A percentile compares a stretch with the other conserved stretches of the same genome.
phyloP scores from a whole-genome alignment of 2,888 invertebrate genomes.

The Cryptocephalus primarius region DNA sequence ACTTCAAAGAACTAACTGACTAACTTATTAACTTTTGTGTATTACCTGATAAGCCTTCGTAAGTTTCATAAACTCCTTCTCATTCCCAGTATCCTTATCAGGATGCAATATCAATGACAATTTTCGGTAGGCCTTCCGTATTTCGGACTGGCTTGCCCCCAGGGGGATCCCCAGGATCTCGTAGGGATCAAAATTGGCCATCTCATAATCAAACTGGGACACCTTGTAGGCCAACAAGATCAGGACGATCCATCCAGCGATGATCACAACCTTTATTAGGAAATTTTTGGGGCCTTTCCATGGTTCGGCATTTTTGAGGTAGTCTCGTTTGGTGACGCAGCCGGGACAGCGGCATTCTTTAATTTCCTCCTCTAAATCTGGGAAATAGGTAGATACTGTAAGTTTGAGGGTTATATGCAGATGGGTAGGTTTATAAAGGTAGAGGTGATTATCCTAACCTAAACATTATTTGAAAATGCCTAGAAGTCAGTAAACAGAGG shows the following conservation, averaged over 20 bases:
- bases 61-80: slow-evolving; percentile 93
- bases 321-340: slow-evolving; percentile 73
- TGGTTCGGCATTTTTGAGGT: slow-evolving; percentile 77
- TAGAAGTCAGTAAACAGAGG: no score
- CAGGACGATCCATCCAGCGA: slow-evolving; percentile 74
- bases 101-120: slow-evolving; percentile 92
- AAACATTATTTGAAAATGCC: no score
- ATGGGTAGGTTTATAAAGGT: background rate
- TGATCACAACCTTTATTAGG: slow-evolving; percentile 65
- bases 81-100: slow-evolving; percentile 94
- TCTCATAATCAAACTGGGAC: slow-evolving; percentile 95
- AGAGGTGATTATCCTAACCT: no score
- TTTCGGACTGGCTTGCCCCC: slow-evolving; percentile 76
- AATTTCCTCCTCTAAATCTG: slow-evolving; percentile 66
- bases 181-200: slow-evolving; percentile 98
- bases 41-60: slow-evolving; percentile 85
- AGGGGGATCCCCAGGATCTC: slow-evolving; percentile 85
- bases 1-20: background rate
- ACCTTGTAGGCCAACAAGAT: slow-evolving; percentile 80
- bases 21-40: background rate
- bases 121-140: slow-evolving; percentile 92
- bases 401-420: background rate
- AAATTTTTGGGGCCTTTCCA: slow-evolving; percentile 76
- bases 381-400: slow-evolving; percentile 12
- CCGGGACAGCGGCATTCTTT: slow-evolving; percentile 83